Base-by-base conservation (phyloP, 2,888 invertebrate species). In the Polylopha cassiicola region DNA sequence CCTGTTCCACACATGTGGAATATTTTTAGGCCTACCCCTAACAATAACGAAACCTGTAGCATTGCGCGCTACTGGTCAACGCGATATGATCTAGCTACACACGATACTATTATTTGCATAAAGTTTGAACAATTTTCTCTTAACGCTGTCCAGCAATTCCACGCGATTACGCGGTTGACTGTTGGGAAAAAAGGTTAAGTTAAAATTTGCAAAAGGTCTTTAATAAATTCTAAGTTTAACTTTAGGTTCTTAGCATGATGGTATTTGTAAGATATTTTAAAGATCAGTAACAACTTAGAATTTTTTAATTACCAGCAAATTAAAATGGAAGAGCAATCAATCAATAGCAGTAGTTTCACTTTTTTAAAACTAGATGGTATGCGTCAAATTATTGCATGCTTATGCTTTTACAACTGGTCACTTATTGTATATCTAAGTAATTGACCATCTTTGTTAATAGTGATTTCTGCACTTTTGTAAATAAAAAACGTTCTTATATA, bases 11-110 rank as follows among this genome's bases (percentile, higher is more conserved):
- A 70, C 61, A 39, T 74, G 81, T 84, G 82, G 80, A 76, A 74
- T 68, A 72, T 52, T 62, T 67, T 65, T 71, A 61, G 80, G 84
- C 86, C 86, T 36, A 80, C 73, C 65, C 84, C 86, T 85, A 85
- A 75, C 80, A 74, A 55, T 56, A 77, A 77, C 86, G 86, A 69
- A 85, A 82, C 86, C 80, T 71, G 82, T 78, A 85, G 86, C 86
- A 87, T 87, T 87, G 86, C 86, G 86, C 86, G 86, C 86, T 79
- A 82, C 86, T 44, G 82, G 86, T 85, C 81, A 84, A 84, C 84
- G 84, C 85, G 85, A 73, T 42, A 72, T 66, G 53, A 71, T 72
- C 81, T 84, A 80, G 82, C 82, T 84, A 85, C 79, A 84, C 81
- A 65, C 64, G 63, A 74, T 73, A 75, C 72, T 71, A 73, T 64